Base-by-base conservation (phyloP, 2,888 invertebrate genomes). In the Itoplectis maculator region DNA sequence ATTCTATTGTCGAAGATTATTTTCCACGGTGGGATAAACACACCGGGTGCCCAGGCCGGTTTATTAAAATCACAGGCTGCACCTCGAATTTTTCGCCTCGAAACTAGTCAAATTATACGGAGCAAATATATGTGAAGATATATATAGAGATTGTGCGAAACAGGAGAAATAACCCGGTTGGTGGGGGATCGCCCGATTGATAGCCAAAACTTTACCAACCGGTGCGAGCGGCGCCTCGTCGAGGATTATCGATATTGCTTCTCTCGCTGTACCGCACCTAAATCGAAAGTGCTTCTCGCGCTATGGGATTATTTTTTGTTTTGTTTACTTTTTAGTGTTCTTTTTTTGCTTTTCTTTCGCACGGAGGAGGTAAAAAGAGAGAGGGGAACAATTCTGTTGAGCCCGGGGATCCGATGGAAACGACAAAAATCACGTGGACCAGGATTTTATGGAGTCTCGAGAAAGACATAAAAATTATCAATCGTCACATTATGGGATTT, bases 161-260 rank as follows among this genome's bases (percentile, higher is more conserved):
- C 35, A 47, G 47, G 23, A 70, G 49, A 61, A 40, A n/a, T n/a
- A n/a, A 20, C 42, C 13, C 18, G 13, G 35, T 49, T 35, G 45
- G n/a, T 51, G 51, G 7, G 9, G 47, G 47, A 76, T 82, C 37
- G n/a, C 51, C 51, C 82, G 75, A 76, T 82, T 79, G 79, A 82
- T 79, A 75, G 75, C 37, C 61, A 51, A 79, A 82, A 82, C 66
- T 82, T 72, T 72, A 35, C 61, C 79, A 15, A 66, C 56, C 29
- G 56, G 56, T 45, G 73, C 15, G 37, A 42, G 56, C 49, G 56
- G 56, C 49, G 56, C 42, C 59, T 82, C 75, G 49, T 59, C 15
- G 45, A n/a, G 79, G 75, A 75, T 82, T 76, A 82, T 79, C 72
- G 70, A 79, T 82, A 79, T 82, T 76, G 75, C 66, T 79, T 75